Base-by-base conservation (phyloP, 2,888 invertebrate species). In the Standfussiana lucernea region DNA sequence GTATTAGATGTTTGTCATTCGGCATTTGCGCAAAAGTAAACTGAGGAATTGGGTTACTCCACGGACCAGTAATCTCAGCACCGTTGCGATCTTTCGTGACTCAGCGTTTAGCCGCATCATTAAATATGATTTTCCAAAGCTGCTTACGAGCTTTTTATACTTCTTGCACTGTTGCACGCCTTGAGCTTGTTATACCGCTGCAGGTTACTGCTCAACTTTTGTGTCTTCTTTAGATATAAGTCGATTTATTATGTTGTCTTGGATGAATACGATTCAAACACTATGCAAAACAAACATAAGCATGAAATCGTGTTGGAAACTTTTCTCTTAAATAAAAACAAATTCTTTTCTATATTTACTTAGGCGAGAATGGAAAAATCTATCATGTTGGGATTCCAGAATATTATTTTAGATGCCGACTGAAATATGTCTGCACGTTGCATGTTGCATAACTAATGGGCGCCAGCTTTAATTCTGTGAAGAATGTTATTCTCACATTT, bases 351-450 rank as follows among this genome's bases (percentile, higher is more conserved):
- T 87, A 84, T 78, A 77, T 83, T 69, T 83, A 86, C 68, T 73
- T 75, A 76, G 40, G 83, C 77, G 82, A 84, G 85, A 87, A 90
- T 88, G 84, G 89, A 87, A 89, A 91, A 91, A 92, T 91, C 83
- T 90, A 89, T 89, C 89, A 90, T 89, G 88, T 89, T 86, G 86
- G 85, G 79, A 89, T 90, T 89, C 85, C 90, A 90, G 88, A 89
- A 89, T 90, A 92, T 90, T 91, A 92, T 94, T 94, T 93, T 92
- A 90, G 92, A 91, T 90, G 88, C 88, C 91, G 93, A 90, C 93
- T 94, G 93, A 92, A 93, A 93, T 93, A 91, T 91, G 92, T 93
- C 93, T 88, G 68, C 84, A 68, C 64, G 83, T 79, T 83, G 90
- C 89, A 84, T 85, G 89, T 84, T 79, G 89, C 91, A 91, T 92